Percentiles rank a stretch among this genome's conserved stretches.
phyloP scores from a whole-genome alignment of 2,888 invertebrate genomes.

The Leistus spinibarbis region DNA sequence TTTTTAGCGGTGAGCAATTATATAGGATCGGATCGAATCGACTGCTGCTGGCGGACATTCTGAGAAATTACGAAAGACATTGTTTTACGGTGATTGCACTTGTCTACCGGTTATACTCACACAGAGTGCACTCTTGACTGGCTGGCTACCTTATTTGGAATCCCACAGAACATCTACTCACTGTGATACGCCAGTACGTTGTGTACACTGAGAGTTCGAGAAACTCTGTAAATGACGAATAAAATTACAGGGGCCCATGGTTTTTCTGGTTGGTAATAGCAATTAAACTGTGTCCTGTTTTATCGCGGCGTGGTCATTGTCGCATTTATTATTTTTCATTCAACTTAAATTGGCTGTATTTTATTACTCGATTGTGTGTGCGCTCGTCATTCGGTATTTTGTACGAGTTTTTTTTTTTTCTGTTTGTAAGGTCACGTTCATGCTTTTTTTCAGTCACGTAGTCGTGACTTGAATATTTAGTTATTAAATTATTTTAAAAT shows the following conservation, averaged over 20 bases:
- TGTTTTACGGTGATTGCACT: constrained; percentile 32
- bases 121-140: not conserved
- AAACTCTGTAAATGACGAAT: not conserved
- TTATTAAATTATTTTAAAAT: not conserved
- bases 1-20: too few species aligned
- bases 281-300: too few species aligned
- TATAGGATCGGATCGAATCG: not conserved
- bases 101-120: not conserved
- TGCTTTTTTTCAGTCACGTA: not conserved
- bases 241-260: not conserved
- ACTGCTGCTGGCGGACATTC: constrained; percentile 7
- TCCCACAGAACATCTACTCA: not conserved
- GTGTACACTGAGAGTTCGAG: not conserved
- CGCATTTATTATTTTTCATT: not conserved
- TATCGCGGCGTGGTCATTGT: not conserved
- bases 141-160: constrained; percentile 2
- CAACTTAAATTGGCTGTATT: not conserved
- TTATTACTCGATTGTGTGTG: not conserved
- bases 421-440: not conserved
- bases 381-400: not conserved
- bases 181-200: not conserved
- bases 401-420: not conserved
- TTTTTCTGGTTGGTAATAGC: not conserved
- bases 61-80: constrained; percentile 28
- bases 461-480: not conserved